A percentile compares a stretch with the other conserved stretches of the same genome.
phyloP scores from a whole-genome alignment of 2,797 vertebrate species.

The Xenopus petersii region DNA sequence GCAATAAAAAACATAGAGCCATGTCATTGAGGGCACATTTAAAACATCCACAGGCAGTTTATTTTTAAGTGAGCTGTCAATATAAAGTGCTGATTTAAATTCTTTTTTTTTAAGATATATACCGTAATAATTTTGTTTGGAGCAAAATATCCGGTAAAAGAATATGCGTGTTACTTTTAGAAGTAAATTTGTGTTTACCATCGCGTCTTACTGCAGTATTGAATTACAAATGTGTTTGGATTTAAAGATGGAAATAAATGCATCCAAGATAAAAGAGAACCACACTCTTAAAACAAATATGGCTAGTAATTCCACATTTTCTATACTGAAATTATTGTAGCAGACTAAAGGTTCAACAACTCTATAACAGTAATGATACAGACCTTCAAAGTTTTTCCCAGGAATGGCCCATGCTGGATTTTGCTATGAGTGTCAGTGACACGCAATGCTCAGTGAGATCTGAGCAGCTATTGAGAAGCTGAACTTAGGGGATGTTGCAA shows the following conservation, averaged over 20 bases:
- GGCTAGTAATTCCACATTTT: too few relatives aligned
- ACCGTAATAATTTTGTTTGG: conserved; percentile 1
- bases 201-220: background rate
- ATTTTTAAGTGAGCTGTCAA: conserved; percentile 22
- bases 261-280: too few relatives aligned
- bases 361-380: too few relatives aligned
- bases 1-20: background rate
- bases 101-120: background rate
- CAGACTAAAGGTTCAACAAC: too few relatives aligned
- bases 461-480: too few relatives aligned
- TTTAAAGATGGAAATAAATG: background rate
- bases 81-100: conserved; percentile 16
- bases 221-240: background rate
- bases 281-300: too few relatives aligned
- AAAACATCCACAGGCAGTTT: background rate
- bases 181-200: background rate
- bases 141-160: background rate
- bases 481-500: too few relatives aligned
- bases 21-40: background rate
- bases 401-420: too few relatives aligned
- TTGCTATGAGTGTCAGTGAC: too few relatives aligned
- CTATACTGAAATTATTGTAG: too few relatives aligned
- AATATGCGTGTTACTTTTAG: conserved; percentile 2
- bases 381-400: too few relatives aligned
- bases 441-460: too few relatives aligned